These are phyloP conservation scores for Olivierus martensii DNA, from an alignment of 1,140 invertebrate genomes.

Conservation along the genomic window DNA sequence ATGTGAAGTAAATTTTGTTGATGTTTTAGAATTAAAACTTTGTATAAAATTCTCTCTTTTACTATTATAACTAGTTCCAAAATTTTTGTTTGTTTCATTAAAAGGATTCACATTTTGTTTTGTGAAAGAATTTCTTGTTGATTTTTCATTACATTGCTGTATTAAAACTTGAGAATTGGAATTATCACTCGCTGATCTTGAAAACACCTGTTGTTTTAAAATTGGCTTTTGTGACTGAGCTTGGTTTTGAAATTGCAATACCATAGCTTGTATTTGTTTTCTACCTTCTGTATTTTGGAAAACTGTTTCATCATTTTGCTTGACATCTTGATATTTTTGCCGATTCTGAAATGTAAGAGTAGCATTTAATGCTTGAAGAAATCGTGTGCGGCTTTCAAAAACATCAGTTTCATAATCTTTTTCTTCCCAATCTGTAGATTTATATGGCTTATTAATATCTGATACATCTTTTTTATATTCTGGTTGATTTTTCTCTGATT, in stretches of 20 bases:
- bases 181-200: too few species aligned
- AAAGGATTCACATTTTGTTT: background rate
- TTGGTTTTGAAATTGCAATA: slow-evolving; percentile 4
- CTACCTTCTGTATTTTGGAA: too few species aligned
- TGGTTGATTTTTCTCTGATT: too few species aligned
- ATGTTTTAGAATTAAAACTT: slow-evolving; percentile 7
- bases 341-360: background rate
- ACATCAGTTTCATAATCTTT: slow-evolving; percentile 3
- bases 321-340: background rate
- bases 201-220: background rate
- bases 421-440: too few species aligned
- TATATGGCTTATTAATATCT: too few species aligned
- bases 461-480: too few species aligned
- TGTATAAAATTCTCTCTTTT: slow-evolving; percentile 6
- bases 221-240: background rate
- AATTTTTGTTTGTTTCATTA: background rate
- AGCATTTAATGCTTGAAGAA: slow-evolving; percentile 11
- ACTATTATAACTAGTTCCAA: background rate
- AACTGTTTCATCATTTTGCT: background rate
- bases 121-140: background rate
- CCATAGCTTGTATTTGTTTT: background rate
- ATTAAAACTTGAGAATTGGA: too few species aligned
- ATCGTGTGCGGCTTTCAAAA: slow-evolving; percentile 9
- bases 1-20: background rate
- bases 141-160: too few species aligned